Evolutionary conservation across 1,140 invertebrate genomes (phyloP).

Genomic region (Lucilia sericata): DNA sequence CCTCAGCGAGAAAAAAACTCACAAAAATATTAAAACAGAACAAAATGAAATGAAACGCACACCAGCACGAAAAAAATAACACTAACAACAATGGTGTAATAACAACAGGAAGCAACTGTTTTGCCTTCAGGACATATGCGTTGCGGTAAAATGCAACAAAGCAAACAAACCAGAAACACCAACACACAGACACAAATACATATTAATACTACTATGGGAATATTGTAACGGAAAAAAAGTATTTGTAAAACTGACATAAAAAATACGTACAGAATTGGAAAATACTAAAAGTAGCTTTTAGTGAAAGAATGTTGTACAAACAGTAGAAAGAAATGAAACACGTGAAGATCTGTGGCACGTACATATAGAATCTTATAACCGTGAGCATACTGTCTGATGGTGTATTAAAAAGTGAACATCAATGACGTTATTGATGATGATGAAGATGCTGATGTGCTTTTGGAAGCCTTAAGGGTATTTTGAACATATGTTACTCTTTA

Average conservation of each 20-base stretch:
- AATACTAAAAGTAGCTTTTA: conserved; percentile 3
- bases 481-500: not conserved
- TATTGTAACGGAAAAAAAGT: not conserved
- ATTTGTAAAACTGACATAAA: not conserved
- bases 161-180: not conserved
- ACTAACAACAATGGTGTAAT: not conserved
- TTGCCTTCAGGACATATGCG: conserved; percentile 46
- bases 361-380: not conserved
- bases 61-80: not conserved
- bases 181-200: not conserved
- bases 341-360: not conserved
- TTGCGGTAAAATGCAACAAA: conserved; percentile 46
- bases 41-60: not conserved
- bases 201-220: not conserved
- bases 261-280: not conserved
- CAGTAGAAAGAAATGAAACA: not conserved
- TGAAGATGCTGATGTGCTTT: not conserved
- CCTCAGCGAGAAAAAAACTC: conserved; percentile 36
- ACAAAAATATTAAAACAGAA: not conserved
- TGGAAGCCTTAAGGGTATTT: not conserved
- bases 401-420: not conserved
- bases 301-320: not conserved
- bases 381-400: not conserved
- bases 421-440: not conserved
- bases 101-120: conserved; percentile 42